Percentiles rank a stretch among this genome's conserved stretches.
phyloP scores from a whole-genome alignment of 2,797 vertebrate genomes.

The Leptatherina wallacei region DNA sequence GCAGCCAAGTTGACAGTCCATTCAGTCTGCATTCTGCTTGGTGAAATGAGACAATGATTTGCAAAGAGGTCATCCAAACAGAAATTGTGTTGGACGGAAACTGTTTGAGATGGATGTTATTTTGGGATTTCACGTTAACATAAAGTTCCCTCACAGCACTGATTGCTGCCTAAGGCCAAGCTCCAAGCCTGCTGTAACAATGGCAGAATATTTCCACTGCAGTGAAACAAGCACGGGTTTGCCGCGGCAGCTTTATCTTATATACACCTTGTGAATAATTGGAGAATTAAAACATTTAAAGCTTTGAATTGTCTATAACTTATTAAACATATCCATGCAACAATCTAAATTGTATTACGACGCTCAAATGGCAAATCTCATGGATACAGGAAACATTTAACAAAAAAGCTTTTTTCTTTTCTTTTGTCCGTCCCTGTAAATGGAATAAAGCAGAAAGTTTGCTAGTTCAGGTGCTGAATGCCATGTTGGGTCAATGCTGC shows the following conservation, averaged over 20 bases:
- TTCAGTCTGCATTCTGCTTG: slow-evolving; percentile 21
- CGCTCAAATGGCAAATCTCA: slow-evolving; percentile 3
- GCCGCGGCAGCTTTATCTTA: slow-evolving; percentile 51
- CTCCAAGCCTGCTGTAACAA: slow-evolving; percentile 58
- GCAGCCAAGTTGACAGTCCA: slow-evolving; percentile 23
- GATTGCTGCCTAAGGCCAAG: slow-evolving; percentile 57
- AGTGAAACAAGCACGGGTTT: slow-evolving; percentile 45
- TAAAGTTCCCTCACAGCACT: slow-evolving; percentile 51
- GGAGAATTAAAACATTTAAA: slow-evolving; percentile 43
- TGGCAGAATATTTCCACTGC: slow-evolving; percentile 49
- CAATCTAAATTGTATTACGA: not conserved
- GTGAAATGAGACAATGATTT: slow-evolving; percentile 26
- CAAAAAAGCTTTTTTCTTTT: not conserved
- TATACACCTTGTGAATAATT: slow-evolving; percentile 51
- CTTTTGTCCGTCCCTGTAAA: not conserved
- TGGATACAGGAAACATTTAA: not conserved
- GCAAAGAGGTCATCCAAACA: slow-evolving; percentile 45
- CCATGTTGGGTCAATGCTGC: slow-evolving; percentile 52
- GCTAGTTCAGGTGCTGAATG: slow-evolving; percentile 45
- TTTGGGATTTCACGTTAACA: slow-evolving; percentile 44
- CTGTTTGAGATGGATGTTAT: slow-evolving; percentile 47
- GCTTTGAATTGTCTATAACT: slow-evolving; percentile 15
- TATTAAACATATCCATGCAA: slow-evolving; percentile 20
- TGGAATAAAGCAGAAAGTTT: slow-evolving; percentile 13
- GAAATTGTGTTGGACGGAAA: slow-evolving; percentile 45